phyloP scores from a whole-genome alignment of 2,888 invertebrate genomes.

The Hemistola chrysoprasaria region DNA sequence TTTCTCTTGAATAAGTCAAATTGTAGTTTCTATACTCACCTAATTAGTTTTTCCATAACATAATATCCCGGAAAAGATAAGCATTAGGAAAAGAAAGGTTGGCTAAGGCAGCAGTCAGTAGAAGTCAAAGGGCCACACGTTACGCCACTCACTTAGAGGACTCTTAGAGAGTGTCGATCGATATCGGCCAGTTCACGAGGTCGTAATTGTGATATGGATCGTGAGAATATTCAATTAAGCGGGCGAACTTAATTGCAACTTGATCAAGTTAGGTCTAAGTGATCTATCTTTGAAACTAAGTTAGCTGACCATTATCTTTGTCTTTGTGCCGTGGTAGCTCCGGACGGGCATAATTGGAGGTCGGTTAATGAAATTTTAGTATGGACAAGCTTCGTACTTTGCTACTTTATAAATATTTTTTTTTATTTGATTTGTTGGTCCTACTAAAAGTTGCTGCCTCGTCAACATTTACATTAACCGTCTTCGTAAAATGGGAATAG shows the following conservation, averaged over 20 bases:
- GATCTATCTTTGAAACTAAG: slow-evolving; percentile 80
- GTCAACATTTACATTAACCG: too few species aligned
- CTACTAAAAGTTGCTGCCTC: too few species aligned
- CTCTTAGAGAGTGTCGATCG: slow-evolving; percentile 44
- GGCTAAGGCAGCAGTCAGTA: too few species aligned
- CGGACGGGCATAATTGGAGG: slow-evolving; percentile 72
- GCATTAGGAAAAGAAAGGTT: too few species aligned
- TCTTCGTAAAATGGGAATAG: too few species aligned
- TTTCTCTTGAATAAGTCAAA: too few species aligned
- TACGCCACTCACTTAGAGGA: not conserved
- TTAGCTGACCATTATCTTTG: slow-evolving; percentile 81
- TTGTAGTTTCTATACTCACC: too few species aligned
- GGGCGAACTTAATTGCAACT: slow-evolving; percentile 77
- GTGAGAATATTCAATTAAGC: slow-evolving; percentile 79
- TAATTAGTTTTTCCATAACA: too few species aligned
- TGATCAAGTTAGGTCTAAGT: slow-evolving; percentile 80
- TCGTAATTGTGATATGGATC: slow-evolving; percentile 73
- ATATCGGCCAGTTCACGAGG: slow-evolving; percentile 70
- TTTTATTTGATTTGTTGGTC: too few species aligned
- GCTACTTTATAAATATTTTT: slow-evolving; percentile 3
- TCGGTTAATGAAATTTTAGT: slow-evolving; percentile 30
- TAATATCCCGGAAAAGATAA: too few species aligned
- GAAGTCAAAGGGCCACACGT: not conserved
- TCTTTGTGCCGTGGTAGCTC: slow-evolving; percentile 73
- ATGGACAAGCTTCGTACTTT: slow-evolving; percentile 43